Percentiles rank a stretch among this genome's conserved stretches.
Evolutionary conservation across 2,888 invertebrate species (phyloP).

Genomic region (Melanostoma scalare): DNA sequence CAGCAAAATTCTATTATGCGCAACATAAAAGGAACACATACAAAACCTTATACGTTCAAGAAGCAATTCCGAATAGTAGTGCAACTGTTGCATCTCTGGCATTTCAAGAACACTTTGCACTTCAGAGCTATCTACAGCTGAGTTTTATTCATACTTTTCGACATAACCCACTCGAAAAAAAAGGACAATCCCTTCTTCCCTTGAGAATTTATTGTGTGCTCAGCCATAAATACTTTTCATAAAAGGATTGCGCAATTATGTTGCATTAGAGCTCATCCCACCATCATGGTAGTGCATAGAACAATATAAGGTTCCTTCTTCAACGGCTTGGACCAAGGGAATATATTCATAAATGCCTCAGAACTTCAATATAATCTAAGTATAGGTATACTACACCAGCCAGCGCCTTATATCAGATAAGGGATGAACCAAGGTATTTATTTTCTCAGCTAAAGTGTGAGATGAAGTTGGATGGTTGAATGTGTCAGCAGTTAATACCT

Average conservation of each 20-base stretch:
- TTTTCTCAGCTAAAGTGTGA: conserved; percentile 3
- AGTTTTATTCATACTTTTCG: conserved; percentile 7
- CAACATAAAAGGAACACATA: background rate
- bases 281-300: conserved; percentile 11
- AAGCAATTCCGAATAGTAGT: conserved; percentile 4
- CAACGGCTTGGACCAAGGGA: conserved; percentile 14
- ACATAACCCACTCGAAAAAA: conserved; percentile 4
- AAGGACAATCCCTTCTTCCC: conserved; percentile 11
- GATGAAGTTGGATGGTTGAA: conserved; percentile 48
- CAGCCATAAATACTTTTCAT: conserved; percentile 64
- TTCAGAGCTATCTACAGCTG: background rate
- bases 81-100: conserved; percentile 45
- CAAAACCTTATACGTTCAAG: background rate
- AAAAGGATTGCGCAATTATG: conserved; percentile 68
- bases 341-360: conserved; percentile 37
- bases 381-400: background rate
- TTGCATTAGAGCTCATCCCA: conserved; percentile 62
- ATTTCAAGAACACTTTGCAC: conserved; percentile 21
- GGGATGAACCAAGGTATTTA: conserved; percentile 57
- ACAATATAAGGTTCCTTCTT: background rate
- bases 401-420: conserved; percentile 24
- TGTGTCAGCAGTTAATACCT: conserved; percentile 71
- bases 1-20: background rate
- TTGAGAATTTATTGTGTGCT: conserved; percentile 53
- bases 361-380: conserved; percentile 34